phyloP scores from a whole-genome alignment of 2,797 vertebrate species.

The Xyrichtys novacula region DNA sequence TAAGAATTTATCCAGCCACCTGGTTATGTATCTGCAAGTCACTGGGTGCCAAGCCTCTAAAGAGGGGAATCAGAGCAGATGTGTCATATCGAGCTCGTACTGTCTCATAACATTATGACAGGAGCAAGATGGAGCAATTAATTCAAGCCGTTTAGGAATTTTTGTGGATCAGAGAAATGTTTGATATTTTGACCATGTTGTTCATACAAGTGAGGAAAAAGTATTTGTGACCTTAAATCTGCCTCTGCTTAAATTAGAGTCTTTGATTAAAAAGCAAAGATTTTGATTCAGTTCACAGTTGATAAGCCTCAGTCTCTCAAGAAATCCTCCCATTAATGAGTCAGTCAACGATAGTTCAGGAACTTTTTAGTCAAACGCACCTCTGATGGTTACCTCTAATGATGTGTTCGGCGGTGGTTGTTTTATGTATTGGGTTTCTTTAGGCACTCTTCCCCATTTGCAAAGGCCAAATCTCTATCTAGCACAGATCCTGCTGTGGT shows the following conservation, averaged over 20 bases:
- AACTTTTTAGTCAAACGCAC: neutral
- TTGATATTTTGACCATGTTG: neutral
- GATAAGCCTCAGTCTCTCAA: neutral
- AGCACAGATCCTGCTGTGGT: conserved; percentile 9
- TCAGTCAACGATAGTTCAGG: neutral
- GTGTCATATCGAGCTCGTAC: conserved; percentile 32
- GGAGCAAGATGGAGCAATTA: conserved; percentile 12
- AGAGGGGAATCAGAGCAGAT: conserved; percentile 43
- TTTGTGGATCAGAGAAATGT: conserved; percentile 10
- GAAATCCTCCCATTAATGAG: neutral
- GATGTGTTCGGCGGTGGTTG: neutral
- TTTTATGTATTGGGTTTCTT: conserved; percentile 11
- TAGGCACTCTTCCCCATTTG: conserved; percentile 14
- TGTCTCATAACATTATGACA: conserved; percentile 26
- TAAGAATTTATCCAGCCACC: conserved; percentile 67
- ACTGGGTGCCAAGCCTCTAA: conserved; percentile 21
- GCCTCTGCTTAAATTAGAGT: neutral
- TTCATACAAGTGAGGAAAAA: neutral
- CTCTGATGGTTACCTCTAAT: neutral
- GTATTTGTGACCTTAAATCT: conserved; percentile 6
- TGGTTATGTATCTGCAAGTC: conserved; percentile 56
- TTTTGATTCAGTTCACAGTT: neutral
- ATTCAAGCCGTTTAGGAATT: conserved; percentile 9
- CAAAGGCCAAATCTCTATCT: conserved; percentile 49
- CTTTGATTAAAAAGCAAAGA: neutral